phyloP scores from a whole-genome alignment of 1,140 invertebrate species.

The Chrysoperla carnea region DNA sequence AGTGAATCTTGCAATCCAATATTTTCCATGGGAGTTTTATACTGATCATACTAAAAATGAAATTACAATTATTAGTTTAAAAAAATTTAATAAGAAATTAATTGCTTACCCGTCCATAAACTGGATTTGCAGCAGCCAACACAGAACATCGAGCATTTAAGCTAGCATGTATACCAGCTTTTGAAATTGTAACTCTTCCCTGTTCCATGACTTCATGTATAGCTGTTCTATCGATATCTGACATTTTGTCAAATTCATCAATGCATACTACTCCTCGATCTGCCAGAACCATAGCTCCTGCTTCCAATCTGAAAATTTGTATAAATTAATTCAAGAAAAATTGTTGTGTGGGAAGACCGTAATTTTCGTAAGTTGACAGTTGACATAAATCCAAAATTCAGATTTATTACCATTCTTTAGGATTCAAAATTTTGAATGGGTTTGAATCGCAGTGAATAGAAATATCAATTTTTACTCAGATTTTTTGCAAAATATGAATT shows the following conservation, averaged over 20 bases:
- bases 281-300: conserved; percentile 98
- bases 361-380: conserved; percentile 1
- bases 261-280: conserved; percentile 98
- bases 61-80: conserved; percentile 2
- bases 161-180: conserved; percentile 96
- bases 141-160: conserved; percentile 97
- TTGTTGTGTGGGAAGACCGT: no score
- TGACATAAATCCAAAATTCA: not conserved
- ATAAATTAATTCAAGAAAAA: conserved; percentile 4
- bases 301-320: conserved; percentile 54
- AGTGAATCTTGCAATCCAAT: conserved; percentile 97
- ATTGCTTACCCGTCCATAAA: conserved; percentile 75
- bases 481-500: no score
- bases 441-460: no score
- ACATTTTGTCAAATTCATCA: conserved; percentile 99
- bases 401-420: not conserved
- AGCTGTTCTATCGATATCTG: conserved; percentile 96
- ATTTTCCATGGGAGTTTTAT: conserved; percentile 99
- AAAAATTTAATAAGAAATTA: not conserved
- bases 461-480: no score
- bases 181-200: conserved; percentile 91
- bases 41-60: conserved; percentile 80
- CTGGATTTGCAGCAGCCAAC: conserved; percentile 97
- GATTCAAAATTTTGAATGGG: no score
- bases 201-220: conserved; percentile 99